Evolutionary conservation across 2,113 vertebrate species (phyloP), one percentile per base, ranked within the genome.

Genomic region (Labrus mixtus): DNA sequence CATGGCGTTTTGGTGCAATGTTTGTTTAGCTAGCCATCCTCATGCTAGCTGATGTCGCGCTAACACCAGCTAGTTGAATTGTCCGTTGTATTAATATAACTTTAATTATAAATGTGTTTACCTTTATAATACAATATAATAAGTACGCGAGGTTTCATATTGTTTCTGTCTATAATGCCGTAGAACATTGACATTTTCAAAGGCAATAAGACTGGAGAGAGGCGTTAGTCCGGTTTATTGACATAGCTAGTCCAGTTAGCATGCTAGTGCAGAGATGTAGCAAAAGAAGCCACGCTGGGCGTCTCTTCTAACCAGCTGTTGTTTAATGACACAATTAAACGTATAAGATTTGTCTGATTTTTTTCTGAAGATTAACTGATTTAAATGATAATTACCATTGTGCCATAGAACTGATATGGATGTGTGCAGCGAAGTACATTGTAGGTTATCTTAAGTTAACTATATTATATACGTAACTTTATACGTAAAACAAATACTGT

Each of bases 11-110:
- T 92, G 89, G 73, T 90, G 88, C 91, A 91, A 90, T 92, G 92
- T 92, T 92, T 92, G 89, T 91, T 92, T 91, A 92, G 90, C 86
- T 92, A 92, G 87, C 84, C 48, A 7, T 20, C 58, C 22, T 56
- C 45, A 13, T 69, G 89, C 84, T 93, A 89, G 66, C 61, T 73
- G 60, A 16, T 60, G 46, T 15, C 41, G 56, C 25, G 83, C 75
- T 81, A 77, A 62, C 58, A 54, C 61, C 46, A 74, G 60, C 61
- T 51, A 72, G 25, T 72, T 39, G 19, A 9, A 2, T 37, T 29
- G 10, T 73, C 4, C 2, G 6, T 46, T 19, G 23, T 6, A 65
- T 17, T 37, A 1, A 39, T 64, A 8, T 36, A 17, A 22, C 17
- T 19, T 1, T 3, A 19, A 2, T n/a, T n/a, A n/a, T 12, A n/a